phyloP scores from a whole-genome alignment of 2,888 invertebrate genomes.

The Ashinkailepas kermadecensis region DNA sequence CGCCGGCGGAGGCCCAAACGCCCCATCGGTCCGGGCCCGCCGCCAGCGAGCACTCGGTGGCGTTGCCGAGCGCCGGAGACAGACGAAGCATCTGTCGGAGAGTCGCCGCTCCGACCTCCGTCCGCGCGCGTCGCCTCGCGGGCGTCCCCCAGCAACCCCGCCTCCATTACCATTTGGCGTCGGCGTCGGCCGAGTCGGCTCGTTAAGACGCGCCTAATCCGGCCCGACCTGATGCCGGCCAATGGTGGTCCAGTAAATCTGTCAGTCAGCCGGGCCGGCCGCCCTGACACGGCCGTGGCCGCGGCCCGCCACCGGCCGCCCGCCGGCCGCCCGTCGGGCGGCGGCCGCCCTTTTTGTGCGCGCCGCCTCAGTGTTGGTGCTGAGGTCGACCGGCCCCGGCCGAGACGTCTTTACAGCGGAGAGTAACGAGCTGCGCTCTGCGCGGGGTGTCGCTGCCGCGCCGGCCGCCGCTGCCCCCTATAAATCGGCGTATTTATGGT shows the following conservation, averaged over 20 bases:
- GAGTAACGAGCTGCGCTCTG: background rate
- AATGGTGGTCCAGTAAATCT: constrained; percentile 12
- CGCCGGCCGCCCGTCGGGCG: background rate
- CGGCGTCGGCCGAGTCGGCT: background rate
- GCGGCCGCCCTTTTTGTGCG: background rate
- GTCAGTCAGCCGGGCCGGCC: background rate
- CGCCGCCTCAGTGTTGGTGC: background rate
- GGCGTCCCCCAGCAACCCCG: background rate
- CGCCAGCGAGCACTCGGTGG: too few species aligned
- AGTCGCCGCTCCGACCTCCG: background rate
- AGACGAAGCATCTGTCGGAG: background rate
- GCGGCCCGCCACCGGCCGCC: background rate
- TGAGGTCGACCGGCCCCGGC: background rate
- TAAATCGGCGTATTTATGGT: constrained; percentile 10
- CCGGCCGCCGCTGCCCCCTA: background rate
- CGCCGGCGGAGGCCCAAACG: too few species aligned
- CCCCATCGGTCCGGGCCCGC: too few species aligned
- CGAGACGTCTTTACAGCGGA: background rate
- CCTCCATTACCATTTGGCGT: background rate
- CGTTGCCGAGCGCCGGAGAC: background rate
- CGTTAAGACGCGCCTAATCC: background rate
- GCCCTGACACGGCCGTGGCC: background rate
- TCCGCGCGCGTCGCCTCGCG: background rate
- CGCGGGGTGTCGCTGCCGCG: background rate
- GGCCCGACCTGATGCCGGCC: background rate